Base-by-base conservation (phyloP, 2,888 invertebrate genomes). In the Zygothrica quintamaculata region DNA sequence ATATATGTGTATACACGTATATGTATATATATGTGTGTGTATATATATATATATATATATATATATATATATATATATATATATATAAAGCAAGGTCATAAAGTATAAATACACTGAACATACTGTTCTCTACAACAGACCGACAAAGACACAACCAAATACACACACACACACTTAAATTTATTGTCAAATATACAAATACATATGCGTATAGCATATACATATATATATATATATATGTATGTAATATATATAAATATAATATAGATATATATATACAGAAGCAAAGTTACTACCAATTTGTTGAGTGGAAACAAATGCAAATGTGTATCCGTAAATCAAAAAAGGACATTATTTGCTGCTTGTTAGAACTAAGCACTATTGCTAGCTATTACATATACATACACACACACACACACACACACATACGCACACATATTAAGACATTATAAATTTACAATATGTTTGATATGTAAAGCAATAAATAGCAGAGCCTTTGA, bases 261-360 rank as follows among this genome's bases (percentile, higher is more conserved):
- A n/a, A n/a, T n/a, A n/a, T n/a, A n/a, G n/a, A n/a, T n/a, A n/a
- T n/a, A n/a, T n/a, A n/a, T n/a, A n/a, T n/a, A n/a, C n/a, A n/a
- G n/a, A n/a, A n/a, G n/a, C n/a, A n/a, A n/a, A n/a, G n/a, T 69
- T 69, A 64, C 75, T 86, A 87, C 75, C 82, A 86, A 82, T 82
- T 82, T 86, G 84, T 75, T n/a, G n/a, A 70, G 75, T 60, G 71
- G 61, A 66, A 76, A 80, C 77, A 86, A 77, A 86, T 77, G 80
- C 81, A 84, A 86, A 82, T 82, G 77, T 86, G 66, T 84, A 65
- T 79, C 69, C 74, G 75, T 84, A 86, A 86, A 82, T 86, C 87
- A 82, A 73, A 84, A n/a, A 64, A 68, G 81, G 68, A 84, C 84
- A 80, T 75, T 82, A 84, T 86, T 84, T 81, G 87, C 84, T 77